These are phyloP conservation scores for Asobara japonica DNA, from an alignment of 1,140 invertebrate species.

Conservation along the genomic window DNA sequence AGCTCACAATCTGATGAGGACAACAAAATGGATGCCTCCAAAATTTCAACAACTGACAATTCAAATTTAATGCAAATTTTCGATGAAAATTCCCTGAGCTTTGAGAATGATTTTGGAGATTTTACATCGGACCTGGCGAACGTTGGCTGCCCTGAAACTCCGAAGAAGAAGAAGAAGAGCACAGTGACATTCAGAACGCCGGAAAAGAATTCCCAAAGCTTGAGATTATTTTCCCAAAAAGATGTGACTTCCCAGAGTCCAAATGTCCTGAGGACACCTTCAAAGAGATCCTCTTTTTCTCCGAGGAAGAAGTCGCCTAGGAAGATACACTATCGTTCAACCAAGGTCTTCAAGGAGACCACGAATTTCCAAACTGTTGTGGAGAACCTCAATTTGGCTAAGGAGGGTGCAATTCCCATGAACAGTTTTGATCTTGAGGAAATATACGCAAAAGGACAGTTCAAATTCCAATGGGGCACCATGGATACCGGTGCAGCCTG, in stretches of 20 bases:
- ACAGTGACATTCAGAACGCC: not conserved
- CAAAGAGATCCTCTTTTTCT: not conserved
- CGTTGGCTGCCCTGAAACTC: not conserved
- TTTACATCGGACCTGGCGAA: not conserved
- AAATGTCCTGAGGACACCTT: not conserved
- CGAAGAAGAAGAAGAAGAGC: not conserved
- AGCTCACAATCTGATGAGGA: not conserved
- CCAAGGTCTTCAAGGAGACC: not conserved
- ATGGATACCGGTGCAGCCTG: slow-evolving; percentile 31
- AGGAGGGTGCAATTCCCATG: slow-evolving; percentile 39
- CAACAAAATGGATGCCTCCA: not conserved
- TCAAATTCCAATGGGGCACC: slow-evolving; percentile 34
- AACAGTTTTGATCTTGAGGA: slow-evolving; percentile 52
- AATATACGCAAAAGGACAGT: slow-evolving; percentile 45
- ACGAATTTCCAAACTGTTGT: slow-evolving; percentile 31
- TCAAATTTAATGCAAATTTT: not conserved
- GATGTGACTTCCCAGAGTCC: not conserved
- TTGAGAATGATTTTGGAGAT: no score
- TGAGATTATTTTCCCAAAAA: not conserved
- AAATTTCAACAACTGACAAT: not conserved
- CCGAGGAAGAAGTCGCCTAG: not conserved
- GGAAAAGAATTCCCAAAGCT: not conserved
- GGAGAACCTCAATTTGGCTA: slow-evolving; percentile 52
- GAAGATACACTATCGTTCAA: not conserved
- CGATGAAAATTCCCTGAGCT: not conserved